These are phyloP conservation scores for Tachypleus tridentatus DNA, from an alignment of 1,140 invertebrate species.

Conservation along the genomic window DNA sequence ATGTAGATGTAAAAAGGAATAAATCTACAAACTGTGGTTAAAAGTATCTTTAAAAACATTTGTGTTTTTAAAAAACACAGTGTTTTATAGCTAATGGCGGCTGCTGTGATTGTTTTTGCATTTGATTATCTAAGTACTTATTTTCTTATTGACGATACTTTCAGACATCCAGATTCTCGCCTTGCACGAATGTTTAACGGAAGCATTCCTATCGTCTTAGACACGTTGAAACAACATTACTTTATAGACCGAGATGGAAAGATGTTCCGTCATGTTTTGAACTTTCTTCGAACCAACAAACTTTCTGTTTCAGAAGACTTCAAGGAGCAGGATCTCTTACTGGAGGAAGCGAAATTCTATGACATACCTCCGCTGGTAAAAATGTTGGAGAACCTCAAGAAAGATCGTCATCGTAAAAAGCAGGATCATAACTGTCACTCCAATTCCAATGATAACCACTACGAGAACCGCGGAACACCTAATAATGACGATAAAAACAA, in stretches of 20 bases:
- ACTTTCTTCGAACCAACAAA: constrained; percentile 83
- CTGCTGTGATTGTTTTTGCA: no score
- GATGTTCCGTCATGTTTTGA: constrained; percentile 91
- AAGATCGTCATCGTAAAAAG: constrained; percentile 15
- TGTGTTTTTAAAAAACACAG: no score
- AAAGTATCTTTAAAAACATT: no score
- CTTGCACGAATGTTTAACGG: constrained; percentile 90
- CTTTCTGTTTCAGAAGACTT: constrained; percentile 78
- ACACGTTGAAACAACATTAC: constrained; percentile 93
- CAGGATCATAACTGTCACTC: constrained; percentile 3
- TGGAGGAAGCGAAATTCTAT: constrained; percentile 85
- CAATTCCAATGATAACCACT: not conserved
- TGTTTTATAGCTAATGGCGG: no score
- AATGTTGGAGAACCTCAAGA: constrained; percentile 49
- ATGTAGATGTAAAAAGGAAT: no score
- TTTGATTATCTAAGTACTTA: no score
- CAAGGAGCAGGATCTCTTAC: constrained; percentile 70
- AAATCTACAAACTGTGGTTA: no score
- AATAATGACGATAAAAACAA: constrained; percentile 12
- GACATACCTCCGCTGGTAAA: constrained; percentile 54
- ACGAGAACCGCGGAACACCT: constrained; percentile 10
- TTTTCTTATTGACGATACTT: not conserved
- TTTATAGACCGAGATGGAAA: constrained; percentile 93
- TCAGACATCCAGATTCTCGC: constrained; percentile 79
- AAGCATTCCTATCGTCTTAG: constrained; percentile 89